Conservation (phyloP, 2,113 vertebrate species). For the Rhinoderma darwinii region DNA sequence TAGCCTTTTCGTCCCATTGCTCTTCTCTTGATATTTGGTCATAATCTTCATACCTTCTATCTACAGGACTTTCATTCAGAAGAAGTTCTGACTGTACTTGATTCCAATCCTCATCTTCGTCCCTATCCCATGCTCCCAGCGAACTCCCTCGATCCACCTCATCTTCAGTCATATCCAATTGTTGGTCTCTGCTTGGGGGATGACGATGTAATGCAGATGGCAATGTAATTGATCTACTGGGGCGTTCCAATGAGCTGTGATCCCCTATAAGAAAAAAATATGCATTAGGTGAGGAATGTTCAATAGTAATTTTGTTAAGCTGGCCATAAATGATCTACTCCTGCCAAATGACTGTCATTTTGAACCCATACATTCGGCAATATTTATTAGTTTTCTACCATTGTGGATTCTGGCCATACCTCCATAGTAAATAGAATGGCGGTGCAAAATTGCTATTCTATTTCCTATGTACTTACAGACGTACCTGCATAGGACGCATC, state of each 20-base stretch:
- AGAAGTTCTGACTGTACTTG: constrained; percentile 52
- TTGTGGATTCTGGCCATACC: neutral
- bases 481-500: neutral
- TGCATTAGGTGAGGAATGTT: no score
- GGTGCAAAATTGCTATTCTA: neutral
- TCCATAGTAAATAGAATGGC: neutral
- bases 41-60: constrained; percentile 9
- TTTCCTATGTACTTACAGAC: neutral
- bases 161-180: constrained; percentile 64
- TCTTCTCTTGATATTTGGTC: constrained; percentile 32
- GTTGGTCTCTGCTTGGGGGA: constrained; percentile 52
- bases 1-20: constrained; percentile 18
- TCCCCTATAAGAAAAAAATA: constrained; percentile 2
- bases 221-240: constrained; percentile 31
- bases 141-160: constrained; percentile 58
- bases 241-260: neutral
- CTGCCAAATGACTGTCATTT: neutral
- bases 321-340: neutral
- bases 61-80: constrained; percentile 37
- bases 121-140: constrained; percentile 58
- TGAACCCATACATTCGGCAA: neutral
- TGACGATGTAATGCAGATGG: constrained; percentile 30
- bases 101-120: constrained; percentile 48
- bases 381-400: neutral
- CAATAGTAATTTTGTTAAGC: neutral